phyloP scores from a whole-genome alignment of 2,797 vertebrate genomes.

The Trichosurus vulpecula region DNA sequence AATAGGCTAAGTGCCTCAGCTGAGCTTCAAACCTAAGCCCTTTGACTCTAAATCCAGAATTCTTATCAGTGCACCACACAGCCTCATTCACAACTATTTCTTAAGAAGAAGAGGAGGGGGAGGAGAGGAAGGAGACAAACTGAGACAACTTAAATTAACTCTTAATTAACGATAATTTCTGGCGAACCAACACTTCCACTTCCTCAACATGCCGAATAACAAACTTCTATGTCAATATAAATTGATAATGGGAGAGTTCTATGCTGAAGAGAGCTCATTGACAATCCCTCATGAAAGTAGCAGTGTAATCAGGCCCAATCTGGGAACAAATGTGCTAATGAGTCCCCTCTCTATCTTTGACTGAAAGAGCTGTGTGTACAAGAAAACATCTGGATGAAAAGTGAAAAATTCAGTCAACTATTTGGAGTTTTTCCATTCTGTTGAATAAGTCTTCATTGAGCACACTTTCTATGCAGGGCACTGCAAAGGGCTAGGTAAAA shows the following conservation, averaged over 20 bases:
- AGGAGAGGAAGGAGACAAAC: not conserved
- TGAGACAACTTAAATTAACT: conserved; percentile 1
- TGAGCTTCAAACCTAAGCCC: not conserved
- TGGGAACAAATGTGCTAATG: conserved; percentile 10
- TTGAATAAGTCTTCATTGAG: not conserved
- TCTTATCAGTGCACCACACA: not conserved
- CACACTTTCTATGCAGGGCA: not conserved
- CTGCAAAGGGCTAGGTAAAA: conserved; percentile 9
- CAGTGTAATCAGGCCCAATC: not conserved
- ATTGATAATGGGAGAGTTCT: not conserved
- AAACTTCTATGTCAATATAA: conserved; percentile 21
- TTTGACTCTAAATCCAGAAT: not conserved
- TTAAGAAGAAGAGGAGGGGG: not conserved
- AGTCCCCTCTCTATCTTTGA: not conserved
- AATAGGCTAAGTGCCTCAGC: not conserved
- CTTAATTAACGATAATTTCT: conserved; percentile 30
- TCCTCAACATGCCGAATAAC: not conserved
- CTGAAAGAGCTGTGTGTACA: conserved; percentile 12
- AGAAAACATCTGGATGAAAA: conserved; percentile 1
- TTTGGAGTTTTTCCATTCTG: not conserved
- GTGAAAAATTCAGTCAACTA: not conserved
- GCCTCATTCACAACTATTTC: not conserved
- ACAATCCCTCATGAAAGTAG: not conserved
- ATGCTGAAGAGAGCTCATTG: not conserved
- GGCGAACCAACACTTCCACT: not conserved